phyloP scores from a whole-genome alignment of 2,888 invertebrate genomes.

The Oscheius sp. region DNA sequence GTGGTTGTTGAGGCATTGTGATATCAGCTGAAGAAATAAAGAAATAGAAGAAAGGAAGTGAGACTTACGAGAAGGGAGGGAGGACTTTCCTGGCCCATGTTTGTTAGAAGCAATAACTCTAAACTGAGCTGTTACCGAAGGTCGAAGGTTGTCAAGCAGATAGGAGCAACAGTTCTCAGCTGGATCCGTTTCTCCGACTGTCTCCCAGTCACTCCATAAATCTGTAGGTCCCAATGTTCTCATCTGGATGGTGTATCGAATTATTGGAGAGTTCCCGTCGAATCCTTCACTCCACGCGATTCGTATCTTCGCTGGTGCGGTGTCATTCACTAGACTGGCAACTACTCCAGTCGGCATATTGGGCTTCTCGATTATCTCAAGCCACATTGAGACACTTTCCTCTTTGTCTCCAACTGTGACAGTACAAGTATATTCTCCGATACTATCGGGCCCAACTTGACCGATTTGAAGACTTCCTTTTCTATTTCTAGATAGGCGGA shows the following conservation, averaged over 20 bases:
- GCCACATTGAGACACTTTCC: slow-evolving; percentile 78
- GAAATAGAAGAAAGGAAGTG: background rate
- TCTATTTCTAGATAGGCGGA: slow-evolving; percentile 45
- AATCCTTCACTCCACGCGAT: slow-evolving; percentile 79
- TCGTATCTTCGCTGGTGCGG: slow-evolving; percentile 77
- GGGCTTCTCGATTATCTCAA: slow-evolving; percentile 92
- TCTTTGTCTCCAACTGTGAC: slow-evolving; percentile 92
- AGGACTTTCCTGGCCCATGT: slow-evolving; percentile 71
- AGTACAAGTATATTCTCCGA: slow-evolving; percentile 85
- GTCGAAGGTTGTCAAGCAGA: slow-evolving; percentile 81
- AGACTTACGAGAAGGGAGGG: slow-evolving; percentile 80
- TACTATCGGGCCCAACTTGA: slow-evolving; percentile 78
- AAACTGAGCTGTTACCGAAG: slow-evolving; percentile 94
- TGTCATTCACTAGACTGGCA: slow-evolving; percentile 82
- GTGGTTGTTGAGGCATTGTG: slow-evolving; percentile 88
- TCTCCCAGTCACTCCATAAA: slow-evolving; percentile 67
- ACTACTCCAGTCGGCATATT: slow-evolving; percentile 88
- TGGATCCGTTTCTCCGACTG: slow-evolving; percentile 80
- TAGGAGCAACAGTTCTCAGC: slow-evolving; percentile 57
- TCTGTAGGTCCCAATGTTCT: slow-evolving; percentile 80
- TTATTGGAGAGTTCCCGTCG: slow-evolving; percentile 92
- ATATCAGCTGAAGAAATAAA: slow-evolving; percentile 74
- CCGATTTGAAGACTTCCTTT: slow-evolving; percentile 50
- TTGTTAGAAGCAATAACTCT: slow-evolving; percentile 94
- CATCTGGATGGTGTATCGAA: slow-evolving; percentile 84